Conservation (phyloP, 2,113 vertebrate genomes). For the Cebidichthys violaceus region DNA sequence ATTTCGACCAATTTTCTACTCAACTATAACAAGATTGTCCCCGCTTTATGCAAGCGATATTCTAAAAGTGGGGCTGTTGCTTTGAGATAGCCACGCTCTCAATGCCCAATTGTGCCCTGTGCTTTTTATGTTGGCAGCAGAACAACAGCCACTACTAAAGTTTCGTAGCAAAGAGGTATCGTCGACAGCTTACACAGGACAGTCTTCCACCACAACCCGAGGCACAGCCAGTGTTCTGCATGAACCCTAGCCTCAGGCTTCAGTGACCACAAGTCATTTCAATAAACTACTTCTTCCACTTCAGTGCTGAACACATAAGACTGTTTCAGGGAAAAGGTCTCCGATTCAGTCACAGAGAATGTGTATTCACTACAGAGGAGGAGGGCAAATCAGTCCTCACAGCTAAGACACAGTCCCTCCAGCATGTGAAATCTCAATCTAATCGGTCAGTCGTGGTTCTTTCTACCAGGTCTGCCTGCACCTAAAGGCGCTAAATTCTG, state of each 20-base stretch:
- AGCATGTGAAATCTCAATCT: conserved; percentile 21
- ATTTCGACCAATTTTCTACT: background rate
- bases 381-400: conserved; percentile 22
- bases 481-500: background rate
- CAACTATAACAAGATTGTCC: conserved; percentile 11
- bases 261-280: conserved; percentile 59
- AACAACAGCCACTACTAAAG: conserved; percentile 22
- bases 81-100: conserved; percentile 25
- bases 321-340: conserved; percentile 44
- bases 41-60: conserved; percentile 19
- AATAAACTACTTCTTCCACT: conserved; percentile 45
- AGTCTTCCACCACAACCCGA: conserved; percentile 15
- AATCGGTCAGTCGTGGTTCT: background rate
- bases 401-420: background rate
- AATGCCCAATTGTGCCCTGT: conserved; percentile 11
- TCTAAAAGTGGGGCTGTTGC: conserved; percentile 12
- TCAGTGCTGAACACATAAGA: conserved; percentile 36
- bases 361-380: conserved; percentile 27
- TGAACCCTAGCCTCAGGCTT: conserved; percentile 47
- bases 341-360: conserved; percentile 54
- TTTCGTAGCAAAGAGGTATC: conserved; percentile 20
- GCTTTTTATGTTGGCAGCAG: conserved; percentile 14
- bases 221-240: conserved; percentile 35
- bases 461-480: background rate
- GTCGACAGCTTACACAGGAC: conserved; percentile 23